A percentile compares a stretch with the other conserved stretches of the same genome.
These are phyloP conservation scores for Cosmia pyralina DNA, from an alignment of 2,888 invertebrate species.

Conservation along the genomic window DNA sequence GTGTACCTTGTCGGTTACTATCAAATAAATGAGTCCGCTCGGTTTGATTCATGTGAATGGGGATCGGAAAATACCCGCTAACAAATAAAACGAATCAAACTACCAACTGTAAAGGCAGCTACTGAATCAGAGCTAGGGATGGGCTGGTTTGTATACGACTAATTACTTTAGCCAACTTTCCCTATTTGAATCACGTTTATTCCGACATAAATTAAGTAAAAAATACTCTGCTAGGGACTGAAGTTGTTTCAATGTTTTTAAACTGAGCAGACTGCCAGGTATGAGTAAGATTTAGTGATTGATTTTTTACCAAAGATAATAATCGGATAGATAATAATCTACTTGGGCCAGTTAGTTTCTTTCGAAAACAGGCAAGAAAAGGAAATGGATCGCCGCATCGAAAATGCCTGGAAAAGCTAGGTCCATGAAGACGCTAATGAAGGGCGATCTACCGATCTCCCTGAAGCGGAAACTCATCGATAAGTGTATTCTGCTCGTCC, in stretches of 20 bases:
- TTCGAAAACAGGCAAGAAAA: too few species aligned
- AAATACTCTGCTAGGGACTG: slow-evolving; percentile 5
- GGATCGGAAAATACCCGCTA: slow-evolving; percentile 84
- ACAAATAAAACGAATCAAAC: slow-evolving; percentile 87
- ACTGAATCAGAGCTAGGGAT: slow-evolving; percentile 68
- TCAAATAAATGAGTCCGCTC: slow-evolving; percentile 88
- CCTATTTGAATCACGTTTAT: slow-evolving; percentile 36
- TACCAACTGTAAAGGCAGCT: slow-evolving; percentile 73
- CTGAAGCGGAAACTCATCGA: too few species aligned
- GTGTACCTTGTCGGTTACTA: slow-evolving; percentile 81
- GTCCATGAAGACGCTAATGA: too few species aligned
- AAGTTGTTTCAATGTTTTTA: not conserved
- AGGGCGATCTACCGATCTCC: too few species aligned
- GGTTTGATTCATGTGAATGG: slow-evolving; percentile 89
- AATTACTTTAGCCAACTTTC: slow-evolving; percentile 53
- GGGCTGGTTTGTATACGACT: slow-evolving; percentile 43
- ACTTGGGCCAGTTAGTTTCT: too few species aligned
- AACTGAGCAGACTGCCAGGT: not conserved
- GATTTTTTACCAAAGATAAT: not conserved
- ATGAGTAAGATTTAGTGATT: not conserved
- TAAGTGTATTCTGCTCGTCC: too few species aligned
- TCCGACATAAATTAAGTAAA: slow-evolving; percentile 19
- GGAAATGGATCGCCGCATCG: too few species aligned
- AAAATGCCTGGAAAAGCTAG: too few species aligned
- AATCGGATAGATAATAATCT: not conserved